Conservation (phyloP, 2,113 vertebrate genomes). For the Epinephelus moara region DNA sequence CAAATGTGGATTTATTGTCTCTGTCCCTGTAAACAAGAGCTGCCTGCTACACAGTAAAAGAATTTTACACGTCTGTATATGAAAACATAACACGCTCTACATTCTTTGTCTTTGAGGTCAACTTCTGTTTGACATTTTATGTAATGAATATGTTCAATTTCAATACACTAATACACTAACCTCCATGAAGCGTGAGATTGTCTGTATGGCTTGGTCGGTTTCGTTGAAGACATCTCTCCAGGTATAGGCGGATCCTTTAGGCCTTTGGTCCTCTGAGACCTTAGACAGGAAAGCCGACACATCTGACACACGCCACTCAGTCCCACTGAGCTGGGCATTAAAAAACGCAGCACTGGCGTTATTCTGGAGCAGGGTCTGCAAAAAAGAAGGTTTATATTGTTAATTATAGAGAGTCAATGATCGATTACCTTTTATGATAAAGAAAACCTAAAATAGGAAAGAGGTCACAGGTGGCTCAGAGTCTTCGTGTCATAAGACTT, state of each 20-base stretch:
- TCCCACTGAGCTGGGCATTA: slow-evolving; percentile 83
- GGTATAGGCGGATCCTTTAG: slow-evolving; percentile 85
- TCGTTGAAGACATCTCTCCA: slow-evolving; percentile 96
- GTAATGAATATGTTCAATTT: background rate
- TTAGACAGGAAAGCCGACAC: slow-evolving; percentile 90
- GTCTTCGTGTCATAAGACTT: background rate
- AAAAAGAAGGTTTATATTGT: background rate
- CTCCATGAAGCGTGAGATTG: slow-evolving; percentile 97
- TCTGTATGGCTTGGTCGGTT: slow-evolving; percentile 91
- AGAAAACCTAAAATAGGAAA: background rate
- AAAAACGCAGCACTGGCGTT: slow-evolving; percentile 87
- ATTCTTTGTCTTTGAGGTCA: background rate
- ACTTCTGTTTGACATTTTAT: background rate
- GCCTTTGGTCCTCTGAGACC: slow-evolving; percentile 81
- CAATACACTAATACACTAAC: slow-evolving; percentile 78
- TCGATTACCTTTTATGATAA: background rate
- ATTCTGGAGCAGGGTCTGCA: slow-evolving; percentile 90
- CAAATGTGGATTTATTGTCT: background rate
- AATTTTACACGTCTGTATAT: background rate
- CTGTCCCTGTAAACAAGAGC: background rate
- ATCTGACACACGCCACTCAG: slow-evolving; percentile 90
- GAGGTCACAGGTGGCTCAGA: background rate
- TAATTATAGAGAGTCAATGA: background rate
- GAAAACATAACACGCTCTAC: background rate
- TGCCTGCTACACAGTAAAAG: background rate